Percentiles rank a stretch among this genome's conserved stretches.
Evolutionary conservation across 1,140 invertebrate species (phyloP).

Genomic region (Drusus annulatus): DNA sequence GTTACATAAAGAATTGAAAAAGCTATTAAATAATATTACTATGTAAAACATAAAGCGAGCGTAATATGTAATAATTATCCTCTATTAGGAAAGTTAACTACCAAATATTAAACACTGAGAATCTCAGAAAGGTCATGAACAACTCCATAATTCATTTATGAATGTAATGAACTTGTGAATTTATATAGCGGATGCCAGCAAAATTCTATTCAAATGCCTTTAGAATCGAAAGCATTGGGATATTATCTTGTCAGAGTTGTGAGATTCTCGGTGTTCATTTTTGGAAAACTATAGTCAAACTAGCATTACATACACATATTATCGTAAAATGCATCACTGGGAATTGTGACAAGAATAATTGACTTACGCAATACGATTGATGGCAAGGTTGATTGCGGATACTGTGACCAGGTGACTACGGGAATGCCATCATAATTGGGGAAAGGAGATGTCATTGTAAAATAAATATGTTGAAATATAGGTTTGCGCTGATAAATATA

Average conservation of each 20-base stretch:
- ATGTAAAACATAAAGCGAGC: neutral
- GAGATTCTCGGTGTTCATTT: constrained; percentile 10
- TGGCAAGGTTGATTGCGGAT: constrained; percentile 89
- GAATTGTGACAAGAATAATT: constrained; percentile 57
- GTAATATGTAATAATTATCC: neutral
- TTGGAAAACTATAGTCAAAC: constrained; percentile 4
- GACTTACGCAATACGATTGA: constrained; percentile 93
- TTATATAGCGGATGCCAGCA: no score
- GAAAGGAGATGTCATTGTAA: constrained; percentile 40
- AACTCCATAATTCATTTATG: no score
- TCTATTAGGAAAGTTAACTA: neutral
- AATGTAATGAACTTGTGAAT: no score
- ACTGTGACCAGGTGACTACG: constrained; percentile 91
- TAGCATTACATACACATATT: constrained; percentile 29
- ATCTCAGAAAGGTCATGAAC: neutral
- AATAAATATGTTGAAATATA: constrained; percentile 31
- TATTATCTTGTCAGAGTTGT: neutral
- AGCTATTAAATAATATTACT: constrained; percentile 32
- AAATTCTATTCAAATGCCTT: no score
- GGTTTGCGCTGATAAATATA: constrained; percentile 28
- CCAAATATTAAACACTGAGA: constrained; percentile 3
- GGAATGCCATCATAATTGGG: constrained; percentile 59
- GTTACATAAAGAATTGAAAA: constrained; percentile 1
- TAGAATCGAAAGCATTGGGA: no score
- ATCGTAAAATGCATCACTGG: constrained; percentile 35